Conservation (phyloP, 92 coral and sea anemone species). For the Phenganax marumi region DNA sequence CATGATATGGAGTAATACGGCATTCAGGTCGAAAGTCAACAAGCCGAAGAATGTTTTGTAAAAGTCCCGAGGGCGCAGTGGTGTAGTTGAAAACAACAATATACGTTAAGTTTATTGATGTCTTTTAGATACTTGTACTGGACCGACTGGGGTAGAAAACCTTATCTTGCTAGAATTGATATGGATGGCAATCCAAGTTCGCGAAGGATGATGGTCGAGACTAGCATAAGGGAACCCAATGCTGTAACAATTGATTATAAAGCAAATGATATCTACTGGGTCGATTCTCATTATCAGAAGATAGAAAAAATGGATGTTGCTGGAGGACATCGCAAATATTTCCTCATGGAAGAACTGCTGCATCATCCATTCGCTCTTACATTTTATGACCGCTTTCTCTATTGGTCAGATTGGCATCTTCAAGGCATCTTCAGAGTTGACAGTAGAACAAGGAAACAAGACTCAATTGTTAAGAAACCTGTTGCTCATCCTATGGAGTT, state of each 20-base stretch:
- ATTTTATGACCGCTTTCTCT: slow-evolving; percentile 67
- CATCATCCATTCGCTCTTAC: slow-evolving; percentile 74
- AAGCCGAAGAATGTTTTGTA: too few species aligned
- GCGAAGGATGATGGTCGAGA: slow-evolving; percentile 62
- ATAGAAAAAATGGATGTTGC: slow-evolving; percentile 69
- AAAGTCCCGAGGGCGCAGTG: too few species aligned
- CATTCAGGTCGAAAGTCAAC: too few species aligned
- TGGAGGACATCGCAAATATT: slow-evolving; percentile 66
- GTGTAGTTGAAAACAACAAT: background rate
- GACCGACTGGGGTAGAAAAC: slow-evolving; percentile 89
- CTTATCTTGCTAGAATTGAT: slow-evolving; percentile 72
- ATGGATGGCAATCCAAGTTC: slow-evolving; percentile 76
- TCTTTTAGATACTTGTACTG: slow-evolving; percentile 67
- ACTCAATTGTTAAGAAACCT: slow-evolving; percentile 43
- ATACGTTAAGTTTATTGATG: background rate
- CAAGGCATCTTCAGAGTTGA: slow-evolving; percentile 75
- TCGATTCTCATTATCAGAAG: slow-evolving; percentile 70
- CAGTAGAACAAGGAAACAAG: slow-evolving; percentile 63
- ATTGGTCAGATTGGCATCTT: slow-evolving; percentile 78
- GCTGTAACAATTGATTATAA: slow-evolving; percentile 81
- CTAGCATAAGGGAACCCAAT: slow-evolving; percentile 74
- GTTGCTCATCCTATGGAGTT: slow-evolving; percentile 74
- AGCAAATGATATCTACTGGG: slow-evolving; percentile 73
- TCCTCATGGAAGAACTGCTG: slow-evolving; percentile 30
- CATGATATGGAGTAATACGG: background rate